These are phyloP conservation scores for Lasioglossum lativentre DNA, from an alignment of 2,888 invertebrate genomes.

Conservation along the genomic window DNA sequence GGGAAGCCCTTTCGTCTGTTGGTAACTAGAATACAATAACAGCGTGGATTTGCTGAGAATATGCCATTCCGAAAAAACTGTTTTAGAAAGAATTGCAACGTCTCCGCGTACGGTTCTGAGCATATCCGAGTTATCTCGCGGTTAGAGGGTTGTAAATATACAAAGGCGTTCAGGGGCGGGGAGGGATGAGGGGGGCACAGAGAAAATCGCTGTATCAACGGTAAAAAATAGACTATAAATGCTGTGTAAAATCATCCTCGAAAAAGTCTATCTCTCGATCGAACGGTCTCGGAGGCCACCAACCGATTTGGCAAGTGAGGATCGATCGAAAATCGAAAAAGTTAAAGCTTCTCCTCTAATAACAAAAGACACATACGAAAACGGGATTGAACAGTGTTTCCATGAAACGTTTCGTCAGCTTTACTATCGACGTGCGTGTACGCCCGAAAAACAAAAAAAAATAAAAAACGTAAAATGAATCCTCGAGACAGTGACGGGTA, in stretches of 20 bases:
- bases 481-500: constrained; percentile 55
- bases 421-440: constrained; percentile 51
- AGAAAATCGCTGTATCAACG: not conserved
- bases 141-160: constrained; percentile 1
- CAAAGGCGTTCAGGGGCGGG: constrained; percentile 3
- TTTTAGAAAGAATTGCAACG: not conserved
- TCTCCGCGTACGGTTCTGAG: not conserved
- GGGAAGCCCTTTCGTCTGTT: constrained; percentile 5
- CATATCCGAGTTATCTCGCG: not conserved
- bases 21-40: constrained; percentile 27
- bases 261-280: constrained; percentile 63
- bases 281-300: constrained; percentile 70
- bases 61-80: not conserved
- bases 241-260: not conserved
- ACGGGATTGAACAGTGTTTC: constrained; percentile 32
- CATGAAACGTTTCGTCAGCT: constrained; percentile 43
- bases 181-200: not conserved
- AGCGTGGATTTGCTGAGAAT: not conserved
- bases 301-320: constrained; percentile 15
- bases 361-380: not conserved
- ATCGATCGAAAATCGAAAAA: not conserved
- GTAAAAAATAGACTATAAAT: constrained; percentile 11
- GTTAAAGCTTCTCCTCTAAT: not conserved
- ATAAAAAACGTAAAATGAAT: constrained; percentile 18
- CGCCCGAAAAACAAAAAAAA: constrained; percentile 15